phyloP scores from a whole-genome alignment of 2,888 invertebrate genomes.

The Glyphotaelius pellucidus region DNA sequence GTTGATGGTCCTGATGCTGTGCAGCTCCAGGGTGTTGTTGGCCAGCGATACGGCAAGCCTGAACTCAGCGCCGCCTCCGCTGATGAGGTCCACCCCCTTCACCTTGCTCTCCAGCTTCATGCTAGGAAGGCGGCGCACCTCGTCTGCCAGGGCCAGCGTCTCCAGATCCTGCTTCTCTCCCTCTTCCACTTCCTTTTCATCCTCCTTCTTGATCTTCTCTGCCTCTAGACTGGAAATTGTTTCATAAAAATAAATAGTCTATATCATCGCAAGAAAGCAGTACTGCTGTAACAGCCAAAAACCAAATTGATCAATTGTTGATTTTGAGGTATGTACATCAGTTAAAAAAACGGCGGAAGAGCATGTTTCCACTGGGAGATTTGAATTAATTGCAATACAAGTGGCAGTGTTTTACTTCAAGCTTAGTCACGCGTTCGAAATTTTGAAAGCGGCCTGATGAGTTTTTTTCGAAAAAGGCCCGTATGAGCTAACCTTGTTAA shows the following conservation, averaged over 20 bases:
- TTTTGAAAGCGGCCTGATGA: too few species aligned
- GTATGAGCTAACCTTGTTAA: too few species aligned
- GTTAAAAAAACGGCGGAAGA: too few species aligned
- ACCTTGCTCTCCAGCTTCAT: conserved; percentile 83
- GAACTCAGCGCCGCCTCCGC: conserved; percentile 85
- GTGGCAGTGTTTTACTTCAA: too few species aligned
- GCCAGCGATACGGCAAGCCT: conserved; percentile 82
- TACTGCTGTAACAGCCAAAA: too few species aligned
- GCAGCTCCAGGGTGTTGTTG: conserved; percentile 87
- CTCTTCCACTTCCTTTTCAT: conserved; percentile 69
- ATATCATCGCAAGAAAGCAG: too few species aligned
- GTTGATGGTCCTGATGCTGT: conserved; percentile 77
- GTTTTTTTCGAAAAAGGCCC: too few species aligned
- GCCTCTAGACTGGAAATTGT: conserved; percentile 76
- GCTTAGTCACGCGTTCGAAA: too few species aligned
- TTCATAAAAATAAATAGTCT: neutral
- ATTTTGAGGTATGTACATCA: too few species aligned
- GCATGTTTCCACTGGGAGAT: too few species aligned
- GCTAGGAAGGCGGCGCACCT: conserved; percentile 82
- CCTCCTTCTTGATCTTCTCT: conserved; percentile 88
- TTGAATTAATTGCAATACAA: too few species aligned
- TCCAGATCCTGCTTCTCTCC: conserved; percentile 71
- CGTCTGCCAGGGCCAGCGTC: conserved; percentile 81
- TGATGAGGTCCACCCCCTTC: conserved; percentile 83
- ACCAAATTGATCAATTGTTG: too few species aligned